A percentile compares a stretch with the other conserved stretches of the same genome.
phyloP scores from a whole-genome alignment of 2,797 vertebrate species.

The Chaenodraco wilsoni region DNA sequence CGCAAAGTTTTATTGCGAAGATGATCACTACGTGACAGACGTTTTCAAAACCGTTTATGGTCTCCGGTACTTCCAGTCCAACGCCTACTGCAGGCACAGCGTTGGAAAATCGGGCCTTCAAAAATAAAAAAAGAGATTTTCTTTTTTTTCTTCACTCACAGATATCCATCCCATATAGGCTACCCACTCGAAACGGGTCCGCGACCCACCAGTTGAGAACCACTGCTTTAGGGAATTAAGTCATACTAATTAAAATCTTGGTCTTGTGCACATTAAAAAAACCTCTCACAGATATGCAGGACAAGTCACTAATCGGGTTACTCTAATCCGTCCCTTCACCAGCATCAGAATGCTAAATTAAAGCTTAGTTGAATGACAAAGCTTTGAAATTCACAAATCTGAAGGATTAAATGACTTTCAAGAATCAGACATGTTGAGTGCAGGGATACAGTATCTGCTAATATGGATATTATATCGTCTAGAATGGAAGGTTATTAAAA shows the following conservation, averaged over 20 bases:
- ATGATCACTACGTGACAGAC: too few relatives aligned
- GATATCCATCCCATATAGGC: too few relatives aligned
- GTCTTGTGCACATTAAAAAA: conserved; percentile 57
- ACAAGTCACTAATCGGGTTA: conserved; percentile 73
- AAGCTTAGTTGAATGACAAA: conserved; percentile 71
- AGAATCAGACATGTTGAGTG: conserved; percentile 60
- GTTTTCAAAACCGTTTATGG: too few relatives aligned
- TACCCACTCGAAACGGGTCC: too few relatives aligned
- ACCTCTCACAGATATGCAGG: conserved; percentile 58
- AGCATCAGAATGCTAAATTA: conserved; percentile 75
- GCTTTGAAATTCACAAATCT: conserved; percentile 74
- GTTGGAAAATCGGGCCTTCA: too few relatives aligned
- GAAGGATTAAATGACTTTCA: conserved; percentile 72
- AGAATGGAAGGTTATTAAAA: conserved; percentile 31
- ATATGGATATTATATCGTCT: conserved; percentile 45
- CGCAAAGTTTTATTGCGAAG: too few relatives aligned
- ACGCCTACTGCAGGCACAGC: too few relatives aligned
- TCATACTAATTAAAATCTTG: conserved; percentile 68
- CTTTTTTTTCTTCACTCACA: too few relatives aligned
- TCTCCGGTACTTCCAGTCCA: too few relatives aligned
- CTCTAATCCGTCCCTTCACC: conserved; percentile 72
- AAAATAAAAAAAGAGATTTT: too few relatives aligned
- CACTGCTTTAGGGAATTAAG: conserved; percentile 21
- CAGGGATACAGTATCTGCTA: conserved; percentile 43
- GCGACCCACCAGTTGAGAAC: too few relatives aligned